Evolutionary conservation across 92 coral and sea anemone species (phyloP).

Genomic region (Epizoanthus stellaris): DNA sequence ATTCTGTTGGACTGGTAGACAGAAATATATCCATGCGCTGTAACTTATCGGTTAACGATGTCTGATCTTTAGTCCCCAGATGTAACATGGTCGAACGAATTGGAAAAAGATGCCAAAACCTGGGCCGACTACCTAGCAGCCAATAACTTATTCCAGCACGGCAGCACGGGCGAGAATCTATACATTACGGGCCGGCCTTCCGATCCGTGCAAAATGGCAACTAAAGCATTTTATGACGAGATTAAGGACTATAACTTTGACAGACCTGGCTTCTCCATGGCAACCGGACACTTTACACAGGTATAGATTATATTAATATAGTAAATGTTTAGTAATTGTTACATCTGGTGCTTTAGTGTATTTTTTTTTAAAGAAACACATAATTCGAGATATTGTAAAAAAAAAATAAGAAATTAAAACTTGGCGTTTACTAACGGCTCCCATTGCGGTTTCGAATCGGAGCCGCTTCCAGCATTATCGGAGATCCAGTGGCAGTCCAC

Average conservation of each 20-base stretch:
- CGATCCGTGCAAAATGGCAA: slow-evolving; percentile 69
- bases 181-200: slow-evolving; percentile 48
- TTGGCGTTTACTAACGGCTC: no score
- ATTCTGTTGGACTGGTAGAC: not conserved
- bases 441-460: no score
- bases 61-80: not conserved
- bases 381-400: no score
- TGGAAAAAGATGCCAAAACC: slow-evolving; percentile 59
- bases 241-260: slow-evolving; percentile 66
- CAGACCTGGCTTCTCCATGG: slow-evolving; percentile 64
- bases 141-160: slow-evolving; percentile 54
- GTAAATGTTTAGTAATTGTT: no score
- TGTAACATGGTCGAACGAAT: slow-evolving; percentile 58
- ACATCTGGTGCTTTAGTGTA: no score
- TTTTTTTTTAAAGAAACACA: no score
- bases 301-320: slow-evolving; percentile 32
- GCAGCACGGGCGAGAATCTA: slow-evolving; percentile 72
- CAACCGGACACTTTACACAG: slow-evolving; percentile 92
- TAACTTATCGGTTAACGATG: not conserved
- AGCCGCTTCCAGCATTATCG: no score
- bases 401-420: no score
- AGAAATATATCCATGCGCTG: not conserved
- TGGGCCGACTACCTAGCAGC: slow-evolving; percentile 83
- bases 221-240: slow-evolving; percentile 78
- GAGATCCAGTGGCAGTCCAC: no score